A percentile compares a stretch with the other conserved stretches of the same genome.
phyloP scores from a whole-genome alignment of 1,140 invertebrate species.

The Eupristina koningsbergeri region DNA sequence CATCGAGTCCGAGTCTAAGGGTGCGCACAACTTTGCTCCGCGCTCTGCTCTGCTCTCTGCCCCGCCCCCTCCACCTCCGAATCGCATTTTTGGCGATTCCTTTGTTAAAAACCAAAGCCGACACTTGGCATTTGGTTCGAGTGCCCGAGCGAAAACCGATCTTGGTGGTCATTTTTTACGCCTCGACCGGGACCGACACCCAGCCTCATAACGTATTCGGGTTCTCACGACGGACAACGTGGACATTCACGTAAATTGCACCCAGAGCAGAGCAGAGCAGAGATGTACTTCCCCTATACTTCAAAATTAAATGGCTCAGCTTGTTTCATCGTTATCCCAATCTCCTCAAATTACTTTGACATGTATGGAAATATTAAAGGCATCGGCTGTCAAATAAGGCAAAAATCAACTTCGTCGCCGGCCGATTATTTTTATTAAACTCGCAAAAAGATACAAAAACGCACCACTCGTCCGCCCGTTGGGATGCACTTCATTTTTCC shows the following conservation, averaged over 20 bases:
- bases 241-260: no score
- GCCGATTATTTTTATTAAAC: neutral
- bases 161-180: no score
- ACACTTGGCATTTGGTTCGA: no score
- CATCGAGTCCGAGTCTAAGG: neutral
- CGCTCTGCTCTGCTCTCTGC: neutral
- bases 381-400: neutral
- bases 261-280: no score
- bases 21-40: slow-evolving; percentile 16
- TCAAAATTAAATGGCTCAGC: neutral
- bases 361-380: neutral
- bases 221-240: no score
- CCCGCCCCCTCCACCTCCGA: neutral
- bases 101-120: no score
- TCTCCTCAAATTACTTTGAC: neutral
- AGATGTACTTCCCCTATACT: neutral
- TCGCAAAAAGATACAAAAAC: no score
- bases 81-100: no score
- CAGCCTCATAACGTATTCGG: no score
- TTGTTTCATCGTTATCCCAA: neutral
- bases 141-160: no score
- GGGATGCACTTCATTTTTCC: slow-evolving; percentile 4
- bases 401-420: neutral
- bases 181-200: no score
- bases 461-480: neutral